Evolutionary conservation across 2,888 invertebrate genomes (phyloP).

Genomic region (Dicycla oo): DNA sequence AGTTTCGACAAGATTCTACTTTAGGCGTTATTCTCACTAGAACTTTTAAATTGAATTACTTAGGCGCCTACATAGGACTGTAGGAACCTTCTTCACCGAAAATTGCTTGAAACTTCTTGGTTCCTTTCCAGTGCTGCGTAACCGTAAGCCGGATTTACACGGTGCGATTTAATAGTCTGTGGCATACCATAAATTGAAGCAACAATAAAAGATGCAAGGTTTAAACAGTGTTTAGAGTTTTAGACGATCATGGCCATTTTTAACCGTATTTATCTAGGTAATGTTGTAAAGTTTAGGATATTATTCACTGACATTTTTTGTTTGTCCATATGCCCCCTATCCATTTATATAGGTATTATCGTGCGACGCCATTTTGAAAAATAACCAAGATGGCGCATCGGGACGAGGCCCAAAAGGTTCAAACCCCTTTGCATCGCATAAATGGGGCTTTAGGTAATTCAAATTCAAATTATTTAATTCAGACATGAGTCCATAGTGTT

Average conservation of each 20-base stretch:
- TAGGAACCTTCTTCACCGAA: constrained; percentile 25
- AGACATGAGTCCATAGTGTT: no score
- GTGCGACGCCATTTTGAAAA: no score
- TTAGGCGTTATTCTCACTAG: constrained; percentile 50
- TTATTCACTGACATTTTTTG: no score
- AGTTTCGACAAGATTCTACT: constrained; percentile 39
- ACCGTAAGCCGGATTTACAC: not conserved
- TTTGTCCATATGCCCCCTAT: no score
- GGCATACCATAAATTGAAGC: not conserved
- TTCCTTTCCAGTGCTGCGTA: constrained; percentile 23
- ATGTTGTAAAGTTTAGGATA: no score
- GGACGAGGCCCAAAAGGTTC: no score
- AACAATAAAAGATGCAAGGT: not conserved
- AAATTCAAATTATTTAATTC: no score
- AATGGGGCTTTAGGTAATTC: constrained; percentile 20
- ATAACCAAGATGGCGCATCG: no score
- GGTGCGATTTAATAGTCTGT: not conserved
- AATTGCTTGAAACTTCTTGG: constrained; percentile 45
- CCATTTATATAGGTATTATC: no score
- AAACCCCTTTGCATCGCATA: not conserved
- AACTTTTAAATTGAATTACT: constrained; percentile 63
- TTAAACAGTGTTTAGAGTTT: not conserved
- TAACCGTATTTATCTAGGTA: no score
- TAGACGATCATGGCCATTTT: no score
- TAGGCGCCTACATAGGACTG: constrained; percentile 28